A percentile compares a stretch with the other conserved stretches of the same genome.
Conservation (phyloP, 2,797 vertebrate genomes). For the Cheirogaleus major region DNA sequence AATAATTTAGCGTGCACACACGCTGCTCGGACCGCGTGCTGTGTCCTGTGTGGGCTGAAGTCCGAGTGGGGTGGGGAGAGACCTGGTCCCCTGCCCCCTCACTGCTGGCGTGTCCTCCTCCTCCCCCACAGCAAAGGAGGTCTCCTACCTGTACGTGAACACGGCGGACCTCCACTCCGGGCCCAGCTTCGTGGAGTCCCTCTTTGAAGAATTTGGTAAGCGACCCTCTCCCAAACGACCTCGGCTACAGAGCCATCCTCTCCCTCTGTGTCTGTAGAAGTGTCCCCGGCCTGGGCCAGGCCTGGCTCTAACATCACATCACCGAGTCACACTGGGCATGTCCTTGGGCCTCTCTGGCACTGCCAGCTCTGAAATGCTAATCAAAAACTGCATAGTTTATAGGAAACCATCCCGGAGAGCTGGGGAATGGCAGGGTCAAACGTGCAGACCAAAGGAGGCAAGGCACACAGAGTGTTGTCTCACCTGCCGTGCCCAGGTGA, state of each 20-base stretch:
- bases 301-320: not conserved
- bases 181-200: slow-evolving; percentile 98
- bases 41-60: not conserved
- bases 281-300: rapidly evolving
- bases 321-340: not conserved
- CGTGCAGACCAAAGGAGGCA: rapidly evolving
- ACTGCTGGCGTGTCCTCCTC: not conserved
- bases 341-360: not conserved
- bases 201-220: slow-evolving; percentile 97
- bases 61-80: rapidly evolving
- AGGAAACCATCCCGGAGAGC: not conserved
- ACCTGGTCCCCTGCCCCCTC: not conserved
- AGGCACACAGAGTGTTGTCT: not conserved
- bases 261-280: not conserved
- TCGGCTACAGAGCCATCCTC: rapidly evolving
- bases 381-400: not conserved
- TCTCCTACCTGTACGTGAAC: slow-evolving; percentile 96
- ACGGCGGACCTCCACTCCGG: slow-evolving; percentile 94
- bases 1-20: not conserved
- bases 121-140: slow-evolving; percentile 88
- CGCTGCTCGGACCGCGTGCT: not conserved
- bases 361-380: not conserved
- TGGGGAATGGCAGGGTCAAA: not conserved
- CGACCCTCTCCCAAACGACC: not conserved
- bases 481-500: rapidly evolving